Evolutionary conservation across 2,113 vertebrate species (phyloP).

Genomic region (Chinchilla lanigera): DNA sequence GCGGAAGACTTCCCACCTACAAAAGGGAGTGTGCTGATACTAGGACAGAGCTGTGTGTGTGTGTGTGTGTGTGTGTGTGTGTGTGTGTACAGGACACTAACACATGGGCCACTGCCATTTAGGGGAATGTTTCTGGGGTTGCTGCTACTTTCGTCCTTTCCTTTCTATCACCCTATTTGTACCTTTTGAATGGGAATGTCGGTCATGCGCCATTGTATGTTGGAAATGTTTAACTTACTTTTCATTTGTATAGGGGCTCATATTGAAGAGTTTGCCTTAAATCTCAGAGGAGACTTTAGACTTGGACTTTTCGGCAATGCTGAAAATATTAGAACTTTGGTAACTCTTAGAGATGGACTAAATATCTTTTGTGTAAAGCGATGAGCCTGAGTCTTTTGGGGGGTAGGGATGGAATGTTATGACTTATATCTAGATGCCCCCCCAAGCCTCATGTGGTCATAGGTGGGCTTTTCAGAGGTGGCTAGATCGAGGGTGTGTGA

Average conservation of each 20-base stretch:
- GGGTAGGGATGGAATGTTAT: background rate
- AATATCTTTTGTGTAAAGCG: background rate
- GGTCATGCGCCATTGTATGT: no score
- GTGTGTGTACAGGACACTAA: no score
- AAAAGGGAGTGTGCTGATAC: background rate
- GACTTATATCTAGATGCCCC: background rate
- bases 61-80: no score
- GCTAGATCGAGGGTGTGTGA: background rate
- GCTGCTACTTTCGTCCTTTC: background rate
- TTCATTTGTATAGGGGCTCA: background rate
- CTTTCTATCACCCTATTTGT: background rate
- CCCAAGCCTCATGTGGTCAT: background rate
- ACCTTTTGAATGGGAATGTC: background rate
- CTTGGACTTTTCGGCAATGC: background rate
- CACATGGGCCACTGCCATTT: background rate
- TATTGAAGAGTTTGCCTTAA: background rate
- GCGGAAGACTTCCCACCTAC: background rate
- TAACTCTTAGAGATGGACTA: background rate
- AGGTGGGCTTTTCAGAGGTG: background rate
- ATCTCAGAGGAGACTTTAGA: background rate
- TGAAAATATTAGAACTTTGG: background rate
- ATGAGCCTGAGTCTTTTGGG: background rate
- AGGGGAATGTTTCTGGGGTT: background rate
- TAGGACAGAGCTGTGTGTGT: background rate
- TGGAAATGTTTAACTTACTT: background rate